Evolutionary conservation across 2,888 invertebrate genomes (phyloP).

Genomic region (Machimus rusticus): DNA sequence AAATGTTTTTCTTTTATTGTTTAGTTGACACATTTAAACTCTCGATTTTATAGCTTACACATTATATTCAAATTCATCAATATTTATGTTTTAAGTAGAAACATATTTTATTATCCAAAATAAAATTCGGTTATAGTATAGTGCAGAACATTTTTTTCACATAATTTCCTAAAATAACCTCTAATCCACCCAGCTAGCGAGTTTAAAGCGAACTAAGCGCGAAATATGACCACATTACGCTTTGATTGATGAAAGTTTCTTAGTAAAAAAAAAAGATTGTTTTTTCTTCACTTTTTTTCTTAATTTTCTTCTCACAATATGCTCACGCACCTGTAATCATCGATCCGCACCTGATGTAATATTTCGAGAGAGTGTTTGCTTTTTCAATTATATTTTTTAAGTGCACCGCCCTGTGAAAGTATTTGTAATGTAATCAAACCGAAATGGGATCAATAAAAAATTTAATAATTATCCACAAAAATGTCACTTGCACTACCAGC

Average conservation of each 20-base stretch:
- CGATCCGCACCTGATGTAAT: conserved; percentile 13
- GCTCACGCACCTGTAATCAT: conserved; percentile 10
- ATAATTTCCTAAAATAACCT: background rate
- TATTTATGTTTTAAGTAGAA: background rate
- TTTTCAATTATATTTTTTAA: background rate
- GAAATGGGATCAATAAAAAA: background rate
- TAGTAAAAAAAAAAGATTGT: background rate
- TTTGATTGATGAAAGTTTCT: conserved; percentile 29
- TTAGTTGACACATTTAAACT: conserved; percentile 30
- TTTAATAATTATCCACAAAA: background rate
- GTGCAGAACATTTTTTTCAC: background rate
- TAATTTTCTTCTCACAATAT: background rate
- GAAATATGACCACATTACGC: conserved; percentile 5
- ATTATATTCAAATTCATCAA: background rate
- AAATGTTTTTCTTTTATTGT: conserved; percentile 1
- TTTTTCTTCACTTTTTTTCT: background rate
- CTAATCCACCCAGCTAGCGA: background rate
- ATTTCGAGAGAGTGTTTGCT: background rate
- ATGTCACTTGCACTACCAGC: background rate
- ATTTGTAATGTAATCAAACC: background rate
- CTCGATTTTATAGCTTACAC: background rate
- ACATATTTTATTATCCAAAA: background rate
- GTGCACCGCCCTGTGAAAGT: background rate
- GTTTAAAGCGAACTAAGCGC: background rate
- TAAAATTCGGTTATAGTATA: background rate